Base-by-base conservation (phyloP, 35 echinoderm and acorn worm species). In the Patiria miniata region DNA sequence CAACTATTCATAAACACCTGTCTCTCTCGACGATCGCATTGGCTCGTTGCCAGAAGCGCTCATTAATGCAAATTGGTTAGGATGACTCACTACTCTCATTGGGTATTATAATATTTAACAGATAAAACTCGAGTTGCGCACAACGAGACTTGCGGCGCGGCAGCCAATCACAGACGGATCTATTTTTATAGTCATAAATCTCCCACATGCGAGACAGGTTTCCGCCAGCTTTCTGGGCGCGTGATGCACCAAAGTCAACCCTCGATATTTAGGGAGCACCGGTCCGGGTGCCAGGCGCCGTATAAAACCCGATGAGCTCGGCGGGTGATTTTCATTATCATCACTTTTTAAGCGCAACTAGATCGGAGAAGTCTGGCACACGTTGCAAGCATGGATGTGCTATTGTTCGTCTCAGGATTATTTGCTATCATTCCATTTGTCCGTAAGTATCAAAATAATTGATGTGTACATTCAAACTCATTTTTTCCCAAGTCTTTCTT, bases 381-480 rank as follows among this genome's bases (percentile, higher is more conserved):
- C 9, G 9, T 1, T 73, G 19, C 1, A 73, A 15, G 14, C 21
- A 73, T 73, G 65, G 21, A 36, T 7, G 14, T 34, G 7, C 65
- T 73, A 73, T 32, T 73, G 30, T 14, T 9, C 26, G 26, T 73
- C 1, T 73, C 23, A 32, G 65, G 65, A 73, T 73, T 73, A 73
- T 73, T 18, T 36, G 23, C 34, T 26, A 73, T 73, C 15, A 36
- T 73, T 73, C 65, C 65, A 73, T 26, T 73, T 73, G 65, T 73
- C 29, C 65, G 65, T 73, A 73, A 73, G 65, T 73, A 73, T 47
- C 42, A 47, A 47, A 47, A 47, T 47, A 12, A 12, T n/a, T n/a
- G n/a, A n/a, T n/a, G n/a, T n/a, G n/a, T n/a, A n/a, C n/a, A n/a
- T n/a, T n/a, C n/a, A n/a, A n/a, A n/a, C n/a, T n/a, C n/a, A n/a